Conservation (phyloP, 2,888 invertebrate genomes). For the Acanthosoma haemorrhoidale region DNA sequence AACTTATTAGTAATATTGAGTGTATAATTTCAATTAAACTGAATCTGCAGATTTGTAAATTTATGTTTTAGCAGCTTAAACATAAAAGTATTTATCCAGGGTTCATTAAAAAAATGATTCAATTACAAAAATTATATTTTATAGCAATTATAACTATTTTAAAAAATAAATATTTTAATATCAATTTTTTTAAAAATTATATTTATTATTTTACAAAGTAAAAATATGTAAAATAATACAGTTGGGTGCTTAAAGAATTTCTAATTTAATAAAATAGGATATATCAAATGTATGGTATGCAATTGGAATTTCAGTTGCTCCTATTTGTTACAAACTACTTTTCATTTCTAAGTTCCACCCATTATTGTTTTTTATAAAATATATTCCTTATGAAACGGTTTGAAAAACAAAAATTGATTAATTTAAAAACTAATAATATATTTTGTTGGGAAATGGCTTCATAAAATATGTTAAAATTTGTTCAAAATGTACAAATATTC, state of each 20-base stretch:
- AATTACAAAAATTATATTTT: not conserved
- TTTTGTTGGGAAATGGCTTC: no score
- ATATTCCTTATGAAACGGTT: no score
- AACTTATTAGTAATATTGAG: not conserved
- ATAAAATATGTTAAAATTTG: no score
- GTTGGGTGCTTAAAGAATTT: not conserved
- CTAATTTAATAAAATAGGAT: not conserved
- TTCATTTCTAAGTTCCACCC: no score
- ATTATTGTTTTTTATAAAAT: no score
- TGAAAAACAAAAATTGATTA: no score
- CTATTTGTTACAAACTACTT: no score
- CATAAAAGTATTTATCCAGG: not conserved
- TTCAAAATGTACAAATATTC: no score
- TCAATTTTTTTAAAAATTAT: not conserved
- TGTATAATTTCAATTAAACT: not conserved
- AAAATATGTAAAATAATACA: no score
- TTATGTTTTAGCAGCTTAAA: not conserved
- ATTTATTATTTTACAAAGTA: not conserved
- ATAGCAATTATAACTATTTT: constrained; percentile 14
- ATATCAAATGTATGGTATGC: not conserved
- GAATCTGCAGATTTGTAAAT: not conserved
- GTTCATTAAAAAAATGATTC: not conserved
- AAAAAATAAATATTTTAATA: constrained; percentile 15
- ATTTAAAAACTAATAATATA: no score
- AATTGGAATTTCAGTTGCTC: no score